Conservation (phyloP, 1,140 invertebrate species). For the Phthorimaea operculella region DNA sequence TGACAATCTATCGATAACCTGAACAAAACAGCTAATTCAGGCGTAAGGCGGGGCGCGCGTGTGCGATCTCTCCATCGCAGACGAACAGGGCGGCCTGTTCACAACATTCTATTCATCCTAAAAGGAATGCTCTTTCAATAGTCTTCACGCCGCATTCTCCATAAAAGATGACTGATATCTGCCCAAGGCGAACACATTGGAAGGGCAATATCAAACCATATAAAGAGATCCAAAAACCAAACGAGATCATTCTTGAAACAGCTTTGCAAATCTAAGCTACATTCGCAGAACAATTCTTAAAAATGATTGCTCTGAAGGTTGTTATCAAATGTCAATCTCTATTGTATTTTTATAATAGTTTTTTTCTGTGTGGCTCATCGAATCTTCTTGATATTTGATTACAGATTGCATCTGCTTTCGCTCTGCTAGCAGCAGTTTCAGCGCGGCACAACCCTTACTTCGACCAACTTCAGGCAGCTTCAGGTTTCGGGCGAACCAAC, state of each 20-base stretch:
- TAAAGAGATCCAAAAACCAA: background rate
- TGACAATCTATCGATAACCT: too few species aligned
- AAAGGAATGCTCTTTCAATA: background rate
- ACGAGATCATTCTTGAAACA: background rate
- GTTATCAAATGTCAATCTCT: too few species aligned
- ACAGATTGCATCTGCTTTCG: slow-evolving; percentile 1
- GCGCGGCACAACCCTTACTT: background rate
- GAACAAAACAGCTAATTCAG: too few species aligned
- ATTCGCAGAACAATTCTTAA: too few species aligned
- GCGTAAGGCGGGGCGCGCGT: too few species aligned
- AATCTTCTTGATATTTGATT: background rate
- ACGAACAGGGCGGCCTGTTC: background rate
- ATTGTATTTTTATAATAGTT: too few species aligned
- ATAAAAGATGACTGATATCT: background rate
- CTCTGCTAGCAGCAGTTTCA: background rate
- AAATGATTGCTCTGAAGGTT: too few species aligned
- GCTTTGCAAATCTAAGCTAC: background rate
- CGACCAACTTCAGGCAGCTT: slow-evolving; percentile 4
- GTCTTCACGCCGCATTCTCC: background rate
- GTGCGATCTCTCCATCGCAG: too few species aligned
- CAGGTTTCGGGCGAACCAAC: background rate
- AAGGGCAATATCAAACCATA: background rate
- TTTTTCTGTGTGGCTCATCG: too few species aligned
- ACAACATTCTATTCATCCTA: background rate
- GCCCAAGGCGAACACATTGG: background rate